Conservation (phyloP, 2,888 invertebrate species). For the Apodemia duryi region DNA sequence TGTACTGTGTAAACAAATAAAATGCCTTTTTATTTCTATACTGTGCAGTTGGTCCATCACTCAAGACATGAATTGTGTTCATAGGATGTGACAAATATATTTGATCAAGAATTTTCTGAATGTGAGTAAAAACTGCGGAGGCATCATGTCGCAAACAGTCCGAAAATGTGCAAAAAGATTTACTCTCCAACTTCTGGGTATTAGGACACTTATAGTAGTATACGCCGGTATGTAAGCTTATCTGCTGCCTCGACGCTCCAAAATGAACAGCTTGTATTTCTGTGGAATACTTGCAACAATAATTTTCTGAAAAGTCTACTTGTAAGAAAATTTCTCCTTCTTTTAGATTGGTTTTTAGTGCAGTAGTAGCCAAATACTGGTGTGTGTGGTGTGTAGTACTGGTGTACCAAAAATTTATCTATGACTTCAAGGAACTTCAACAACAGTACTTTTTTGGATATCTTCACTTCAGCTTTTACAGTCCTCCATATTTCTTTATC, state of each 20-base stretch:
- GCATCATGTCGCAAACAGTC: constrained; percentile 15
- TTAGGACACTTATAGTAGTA: constrained; percentile 15
- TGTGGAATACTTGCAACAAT: constrained; percentile 9
- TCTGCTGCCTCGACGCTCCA: constrained; percentile 10
- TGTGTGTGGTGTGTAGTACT: constrained; percentile 6
- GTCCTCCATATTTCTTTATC: too few species aligned
- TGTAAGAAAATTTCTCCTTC: constrained; percentile 5
- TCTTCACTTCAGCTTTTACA: constrained; percentile 3
- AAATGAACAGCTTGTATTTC: constrained; percentile 14
- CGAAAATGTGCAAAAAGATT: constrained; percentile 14
- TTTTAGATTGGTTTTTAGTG: not conserved
- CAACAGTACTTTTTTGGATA: not conserved
- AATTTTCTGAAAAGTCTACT: constrained; percentile 12
- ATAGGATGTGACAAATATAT: constrained; percentile 9
- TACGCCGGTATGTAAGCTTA: constrained; percentile 14
- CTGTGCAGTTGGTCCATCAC: too few species aligned
- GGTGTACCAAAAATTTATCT: constrained; percentile 14
- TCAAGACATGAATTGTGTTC: not conserved
- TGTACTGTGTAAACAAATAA: too few species aligned
- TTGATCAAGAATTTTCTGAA: constrained; percentile 11
- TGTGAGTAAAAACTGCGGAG: constrained; percentile 13
- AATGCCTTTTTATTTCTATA: constrained; percentile 10
- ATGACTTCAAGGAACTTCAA: constrained; percentile 12
- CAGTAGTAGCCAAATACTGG: not conserved
- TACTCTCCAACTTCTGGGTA: constrained; percentile 2